Percentiles rank a stretch among this genome's conserved stretches.
phyloP scores from a whole-genome alignment of 2,888 invertebrate species.

The Drosophila paranaensis region DNA sequence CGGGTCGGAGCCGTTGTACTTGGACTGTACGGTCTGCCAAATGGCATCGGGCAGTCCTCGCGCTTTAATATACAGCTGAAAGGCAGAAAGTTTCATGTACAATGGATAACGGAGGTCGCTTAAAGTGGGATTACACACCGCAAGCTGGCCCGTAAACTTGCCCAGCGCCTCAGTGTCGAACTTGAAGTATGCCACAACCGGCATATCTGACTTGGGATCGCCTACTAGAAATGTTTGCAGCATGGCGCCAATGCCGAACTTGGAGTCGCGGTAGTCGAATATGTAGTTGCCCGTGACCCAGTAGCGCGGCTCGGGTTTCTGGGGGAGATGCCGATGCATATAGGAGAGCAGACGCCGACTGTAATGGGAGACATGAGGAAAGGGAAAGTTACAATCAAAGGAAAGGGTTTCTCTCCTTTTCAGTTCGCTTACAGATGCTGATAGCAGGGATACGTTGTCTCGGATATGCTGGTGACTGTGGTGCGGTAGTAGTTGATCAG shows the following conservation, averaged over 20 bases:
- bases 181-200: conserved; percentile 87
- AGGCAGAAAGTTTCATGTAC: not conserved
- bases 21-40: conserved; percentile 83
- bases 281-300: conserved; percentile 91
- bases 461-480: conserved; percentile 88
- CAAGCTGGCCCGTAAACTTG: conserved; percentile 87
- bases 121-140: conserved; percentile 74
- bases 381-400: not conserved
- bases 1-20: conserved; percentile 85
- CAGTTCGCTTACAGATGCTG: conserved; percentile 87
- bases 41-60: conserved; percentile 85
- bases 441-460: conserved; percentile 89
- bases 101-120: not conserved
- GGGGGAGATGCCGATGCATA: conserved; percentile 87
- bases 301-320: conserved; percentile 86
- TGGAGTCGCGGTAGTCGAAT: conserved; percentile 88
- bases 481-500: conserved; percentile 90
- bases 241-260: conserved; percentile 87
- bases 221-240: conserved; percentile 88
- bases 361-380: conserved; percentile 1
- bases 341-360: conserved; percentile 89
- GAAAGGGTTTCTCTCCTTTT: not conserved
- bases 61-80: conserved; percentile 87
- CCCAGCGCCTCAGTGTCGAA: conserved; percentile 87
- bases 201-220: conserved; percentile 88